Evolutionary conservation across 1,140 invertebrate genomes (phyloP).

Genomic region (Matsumurasca onukii): DNA sequence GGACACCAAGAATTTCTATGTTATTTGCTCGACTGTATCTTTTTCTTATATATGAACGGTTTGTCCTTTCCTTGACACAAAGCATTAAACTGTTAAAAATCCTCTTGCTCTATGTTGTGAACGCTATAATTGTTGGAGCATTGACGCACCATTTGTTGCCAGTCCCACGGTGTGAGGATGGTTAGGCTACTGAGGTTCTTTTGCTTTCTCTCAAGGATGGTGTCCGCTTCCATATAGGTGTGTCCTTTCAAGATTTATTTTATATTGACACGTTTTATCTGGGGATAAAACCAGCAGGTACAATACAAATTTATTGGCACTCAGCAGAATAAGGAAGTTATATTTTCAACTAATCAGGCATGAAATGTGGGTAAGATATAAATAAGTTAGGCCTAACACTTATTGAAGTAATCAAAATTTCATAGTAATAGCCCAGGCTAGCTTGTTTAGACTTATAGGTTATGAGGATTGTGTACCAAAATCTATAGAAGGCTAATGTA

Average conservation of each 20-base stretch:
- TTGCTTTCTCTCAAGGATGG: slow-evolving; percentile 40
- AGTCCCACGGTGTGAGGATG: slow-evolving; percentile 28
- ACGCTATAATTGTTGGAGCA: slow-evolving; percentile 25
- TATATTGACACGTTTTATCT: slow-evolving; percentile 38
- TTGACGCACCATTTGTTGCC: slow-evolving; percentile 30
- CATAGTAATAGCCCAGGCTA: too few species aligned
- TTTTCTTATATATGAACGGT: slow-evolving; percentile 22
- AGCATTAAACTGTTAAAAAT: slow-evolving; percentile 22
- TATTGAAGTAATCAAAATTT: too few species aligned
- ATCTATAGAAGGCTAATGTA: too few species aligned
- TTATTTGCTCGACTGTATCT: background rate
- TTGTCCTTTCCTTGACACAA: background rate
- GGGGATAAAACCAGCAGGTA: too few species aligned
- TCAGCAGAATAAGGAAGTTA: too few species aligned
- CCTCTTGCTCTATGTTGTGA: slow-evolving; percentile 25
- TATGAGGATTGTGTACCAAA: too few species aligned
- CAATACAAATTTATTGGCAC: too few species aligned
- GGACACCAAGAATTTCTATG: slow-evolving; percentile 25
- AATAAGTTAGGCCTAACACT: too few species aligned
- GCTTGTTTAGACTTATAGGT: too few species aligned
- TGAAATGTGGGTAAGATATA: too few species aligned
- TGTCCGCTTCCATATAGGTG: slow-evolving; percentile 47
- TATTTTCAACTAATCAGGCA: too few species aligned
- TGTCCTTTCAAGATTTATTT: slow-evolving; percentile 46
- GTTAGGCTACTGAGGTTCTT: slow-evolving; percentile 8